Percentiles rank a stretch among this genome's conserved stretches.
phyloP scores from a whole-genome alignment of 2,888 invertebrate species.

The Tenthredo scrophulariae region DNA sequence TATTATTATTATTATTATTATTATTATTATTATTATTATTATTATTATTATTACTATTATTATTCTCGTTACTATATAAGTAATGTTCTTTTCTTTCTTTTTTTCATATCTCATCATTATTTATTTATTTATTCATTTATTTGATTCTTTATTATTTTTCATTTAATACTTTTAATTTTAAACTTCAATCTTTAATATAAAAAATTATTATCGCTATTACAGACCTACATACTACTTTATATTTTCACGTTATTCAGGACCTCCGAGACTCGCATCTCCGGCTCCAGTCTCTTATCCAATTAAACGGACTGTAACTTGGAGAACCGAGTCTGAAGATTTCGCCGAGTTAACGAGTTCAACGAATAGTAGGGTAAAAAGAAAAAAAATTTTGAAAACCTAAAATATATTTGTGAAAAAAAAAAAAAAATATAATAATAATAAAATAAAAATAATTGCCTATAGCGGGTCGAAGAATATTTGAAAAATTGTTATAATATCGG shows the following conservation, averaged over 20 bases:
- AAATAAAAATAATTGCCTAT: not conserved
- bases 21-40: constrained; percentile 39
- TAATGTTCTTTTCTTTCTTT: not conserved
- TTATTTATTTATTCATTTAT: constrained; percentile 41
- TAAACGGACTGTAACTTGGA: not conserved
- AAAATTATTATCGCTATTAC: constrained; percentile 66
- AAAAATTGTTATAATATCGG: not conserved
- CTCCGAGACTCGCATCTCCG: constrained; percentile 35
- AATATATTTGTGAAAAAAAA: not conserved
- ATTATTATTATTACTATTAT: no score
- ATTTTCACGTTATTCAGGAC: constrained; percentile 33
- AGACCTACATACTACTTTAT: constrained; percentile 56
- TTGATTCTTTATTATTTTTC: constrained; percentile 43
- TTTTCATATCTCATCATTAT: not conserved
- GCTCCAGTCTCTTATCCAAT: not conserved
- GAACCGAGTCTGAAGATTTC: constrained; percentile 17
- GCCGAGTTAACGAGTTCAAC: constrained; percentile 28
- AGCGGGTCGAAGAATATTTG: constrained; percentile 1
- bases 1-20: constrained; percentile 20
- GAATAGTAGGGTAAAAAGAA: not conserved
- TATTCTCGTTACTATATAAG: constrained; percentile 38
- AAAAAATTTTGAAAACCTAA: not conserved
- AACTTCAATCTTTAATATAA: constrained; percentile 55
- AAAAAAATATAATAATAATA: not conserved
- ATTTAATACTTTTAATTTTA: constrained; percentile 53